Evolutionary conservation across 2,797 vertebrate species (phyloP).

Genomic region (Trematomus bernacchii): DNA sequence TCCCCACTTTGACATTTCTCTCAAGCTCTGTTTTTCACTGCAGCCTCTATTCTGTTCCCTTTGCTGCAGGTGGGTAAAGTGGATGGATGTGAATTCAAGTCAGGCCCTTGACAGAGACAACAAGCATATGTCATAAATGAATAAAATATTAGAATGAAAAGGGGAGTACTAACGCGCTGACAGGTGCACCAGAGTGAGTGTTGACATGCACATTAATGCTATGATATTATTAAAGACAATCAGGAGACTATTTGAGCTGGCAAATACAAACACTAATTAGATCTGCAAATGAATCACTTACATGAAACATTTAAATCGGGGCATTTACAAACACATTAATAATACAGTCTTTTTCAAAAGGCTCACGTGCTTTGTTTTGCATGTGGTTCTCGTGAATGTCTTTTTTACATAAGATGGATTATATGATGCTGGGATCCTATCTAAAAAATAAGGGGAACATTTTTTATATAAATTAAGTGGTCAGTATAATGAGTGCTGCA

Average conservation of each 20-base stretch:
- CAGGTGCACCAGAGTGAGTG: constrained; percentile 23
- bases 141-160: constrained; percentile 39
- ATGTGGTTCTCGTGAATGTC: constrained; percentile 12
- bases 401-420: constrained; percentile 19
- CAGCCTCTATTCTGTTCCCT: constrained; percentile 1
- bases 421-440: constrained; percentile 5
- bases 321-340: constrained; percentile 48
- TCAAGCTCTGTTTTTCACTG: constrained; percentile 9
- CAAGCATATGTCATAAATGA: constrained; percentile 38
- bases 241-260: constrained; percentile 5
- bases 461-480: too few relatives aligned
- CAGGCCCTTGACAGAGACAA: constrained; percentile 17
- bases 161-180: not conserved
- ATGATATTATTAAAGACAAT: constrained; percentile 47
- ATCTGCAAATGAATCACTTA: constrained; percentile 31
- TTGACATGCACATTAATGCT: constrained; percentile 35
- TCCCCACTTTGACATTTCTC: constrained; percentile 6
- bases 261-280: constrained; percentile 42
- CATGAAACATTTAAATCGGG: constrained; percentile 35
- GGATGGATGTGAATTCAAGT: constrained; percentile 27
- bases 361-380: constrained; percentile 44
- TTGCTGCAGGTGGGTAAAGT: constrained; percentile 2
- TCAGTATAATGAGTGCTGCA: not conserved
- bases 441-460: not conserved
- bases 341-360: constrained; percentile 18